Evolutionary conservation across 2,888 invertebrate species (phyloP).

Genomic region (Branchipolynoe longqiensis): DNA sequence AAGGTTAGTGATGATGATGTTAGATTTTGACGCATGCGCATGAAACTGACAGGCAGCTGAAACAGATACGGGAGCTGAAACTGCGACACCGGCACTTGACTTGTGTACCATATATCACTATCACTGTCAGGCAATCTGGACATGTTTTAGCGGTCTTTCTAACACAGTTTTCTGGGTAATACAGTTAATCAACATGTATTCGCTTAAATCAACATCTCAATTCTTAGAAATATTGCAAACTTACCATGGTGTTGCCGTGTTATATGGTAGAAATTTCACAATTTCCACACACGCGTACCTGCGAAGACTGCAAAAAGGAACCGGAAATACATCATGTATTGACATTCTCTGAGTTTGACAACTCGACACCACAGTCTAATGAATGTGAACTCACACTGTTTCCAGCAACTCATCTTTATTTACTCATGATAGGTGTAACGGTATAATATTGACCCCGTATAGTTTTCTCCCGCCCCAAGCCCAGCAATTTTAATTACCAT

Average conservation of each 20-base stretch:
- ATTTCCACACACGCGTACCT: constrained; percentile 24
- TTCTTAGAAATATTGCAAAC: not conserved
- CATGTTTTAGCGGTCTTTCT: not conserved
- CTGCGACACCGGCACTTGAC: not conserved
- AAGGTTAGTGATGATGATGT: no score
- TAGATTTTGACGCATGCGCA: not conserved
- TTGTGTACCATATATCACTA: not conserved
- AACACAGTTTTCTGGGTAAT: not conserved
- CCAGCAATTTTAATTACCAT: no score
- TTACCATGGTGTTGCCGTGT: constrained; percentile 18
- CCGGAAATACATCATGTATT: constrained; percentile 27
- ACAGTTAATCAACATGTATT: not conserved
- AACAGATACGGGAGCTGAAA: not conserved
- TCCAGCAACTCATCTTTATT: no score
- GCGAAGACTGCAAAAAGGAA: not conserved
- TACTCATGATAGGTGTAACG: no score
- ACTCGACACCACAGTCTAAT: no score
- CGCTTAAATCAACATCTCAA: not conserved
- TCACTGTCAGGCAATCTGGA: not conserved
- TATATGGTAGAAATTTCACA: constrained; percentile 23
- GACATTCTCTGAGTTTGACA: no score
- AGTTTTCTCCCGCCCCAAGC: no score
- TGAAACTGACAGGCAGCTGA: not conserved
- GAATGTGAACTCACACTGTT: no score
- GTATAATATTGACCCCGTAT: no score